phyloP scores from a whole-genome alignment of 2,888 invertebrate genomes.

The Drosophila meridiana region DNA sequence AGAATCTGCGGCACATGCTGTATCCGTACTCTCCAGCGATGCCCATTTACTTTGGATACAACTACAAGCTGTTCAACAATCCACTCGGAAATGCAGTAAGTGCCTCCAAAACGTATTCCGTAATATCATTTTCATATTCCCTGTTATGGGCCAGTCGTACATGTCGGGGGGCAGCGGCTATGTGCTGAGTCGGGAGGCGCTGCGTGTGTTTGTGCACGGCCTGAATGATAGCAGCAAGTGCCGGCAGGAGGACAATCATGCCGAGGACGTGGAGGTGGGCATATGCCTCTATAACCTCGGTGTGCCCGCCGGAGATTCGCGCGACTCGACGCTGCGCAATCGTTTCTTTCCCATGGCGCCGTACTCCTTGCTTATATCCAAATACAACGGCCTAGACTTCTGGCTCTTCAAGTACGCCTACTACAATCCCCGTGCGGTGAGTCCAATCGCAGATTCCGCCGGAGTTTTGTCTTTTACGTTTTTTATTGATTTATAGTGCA shows the following conservation, averaged over 20 bases:
- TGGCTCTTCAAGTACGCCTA: conserved; percentile 96
- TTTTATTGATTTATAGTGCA: conserved; percentile 52
- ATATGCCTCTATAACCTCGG: conserved; percentile 91
- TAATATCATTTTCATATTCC: background rate
- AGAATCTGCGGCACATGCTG: conserved; percentile 96
- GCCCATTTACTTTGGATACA: conserved; percentile 94
- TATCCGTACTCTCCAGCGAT: conserved; percentile 89
- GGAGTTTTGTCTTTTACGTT: background rate
- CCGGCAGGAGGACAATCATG: conserved; percentile 86
- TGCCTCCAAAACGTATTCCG: conserved; percentile 18
- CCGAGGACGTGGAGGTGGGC: conserved; percentile 86
- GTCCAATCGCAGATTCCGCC: conserved; percentile 78
- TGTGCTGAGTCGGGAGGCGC: conserved; percentile 91
- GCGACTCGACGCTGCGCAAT: conserved; percentile 93
- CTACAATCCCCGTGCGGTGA: conserved; percentile 91
- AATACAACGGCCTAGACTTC: conserved; percentile 90
- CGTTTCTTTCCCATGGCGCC: conserved; percentile 97
- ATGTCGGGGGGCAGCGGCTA: conserved; percentile 97
- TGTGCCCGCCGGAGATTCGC: conserved; percentile 94
- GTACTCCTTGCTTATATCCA: conserved; percentile 95
- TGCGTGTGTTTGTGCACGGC: conserved; percentile 90
- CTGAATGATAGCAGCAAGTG: conserved; percentile 87
- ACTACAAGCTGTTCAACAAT: conserved; percentile 89
- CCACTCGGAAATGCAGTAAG: conserved; percentile 78
- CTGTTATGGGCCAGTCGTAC: conserved; percentile 87